phyloP scores from a whole-genome alignment of 2,113 vertebrate species.

The Tiliqua scincoides region DNA sequence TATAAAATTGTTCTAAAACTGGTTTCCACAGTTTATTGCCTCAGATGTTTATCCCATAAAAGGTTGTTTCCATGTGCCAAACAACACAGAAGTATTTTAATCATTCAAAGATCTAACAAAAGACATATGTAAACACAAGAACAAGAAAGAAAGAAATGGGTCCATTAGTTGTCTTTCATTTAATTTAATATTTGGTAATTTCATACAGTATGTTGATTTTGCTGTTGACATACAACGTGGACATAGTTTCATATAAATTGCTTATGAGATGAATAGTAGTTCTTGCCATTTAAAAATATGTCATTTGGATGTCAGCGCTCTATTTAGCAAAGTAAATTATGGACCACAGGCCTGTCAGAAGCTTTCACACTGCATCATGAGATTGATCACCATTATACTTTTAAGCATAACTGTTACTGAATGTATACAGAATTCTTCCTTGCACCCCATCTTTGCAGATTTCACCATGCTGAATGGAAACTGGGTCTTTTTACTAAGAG shows the following conservation, averaged over 20 bases:
- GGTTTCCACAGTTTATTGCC: background rate
- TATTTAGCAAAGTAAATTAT: background rate
- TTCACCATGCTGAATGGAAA: background rate
- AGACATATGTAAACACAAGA: background rate
- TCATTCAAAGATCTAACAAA: background rate
- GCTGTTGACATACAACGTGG: background rate
- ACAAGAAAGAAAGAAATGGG: background rate
- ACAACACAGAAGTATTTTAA: background rate
- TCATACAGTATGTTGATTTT: background rate
- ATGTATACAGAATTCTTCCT: background rate
- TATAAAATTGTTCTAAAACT: background rate
- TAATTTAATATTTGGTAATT: background rate
- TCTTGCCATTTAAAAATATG: slow-evolving; percentile 8
- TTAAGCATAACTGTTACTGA: slow-evolving; percentile 20
- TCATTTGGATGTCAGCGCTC: slow-evolving; percentile 15
- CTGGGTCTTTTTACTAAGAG: background rate
- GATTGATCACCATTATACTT: background rate
- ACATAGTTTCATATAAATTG: background rate
- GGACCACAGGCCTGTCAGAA: background rate
- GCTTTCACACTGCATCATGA: background rate
- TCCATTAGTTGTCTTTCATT: background rate
- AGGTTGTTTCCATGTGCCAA: background rate
- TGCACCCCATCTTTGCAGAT: background rate
- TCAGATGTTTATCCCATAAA: background rate
- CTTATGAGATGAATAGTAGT: background rate